phyloP scores from a whole-genome alignment of 37 sponge, comb jelly and placozoan species.

The Beroe forskalii region DNA sequence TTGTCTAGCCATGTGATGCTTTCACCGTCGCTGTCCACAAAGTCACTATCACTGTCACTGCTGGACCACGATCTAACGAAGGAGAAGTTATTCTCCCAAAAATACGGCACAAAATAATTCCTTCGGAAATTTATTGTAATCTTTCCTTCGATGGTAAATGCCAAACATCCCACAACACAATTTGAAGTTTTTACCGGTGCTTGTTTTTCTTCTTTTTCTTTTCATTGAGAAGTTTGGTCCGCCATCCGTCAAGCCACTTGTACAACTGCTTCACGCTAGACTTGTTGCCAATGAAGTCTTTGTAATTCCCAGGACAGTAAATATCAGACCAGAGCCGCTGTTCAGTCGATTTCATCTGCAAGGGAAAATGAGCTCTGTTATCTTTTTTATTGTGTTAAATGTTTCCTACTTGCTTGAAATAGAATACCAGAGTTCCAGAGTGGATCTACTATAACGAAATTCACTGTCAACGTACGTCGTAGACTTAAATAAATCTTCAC shows the following conservation, averaged over 20 bases:
- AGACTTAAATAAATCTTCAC: too few species aligned
- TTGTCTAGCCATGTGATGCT: slow-evolving; percentile 3
- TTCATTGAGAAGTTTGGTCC: slow-evolving; percentile 22
- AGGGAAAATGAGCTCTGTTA: not conserved
- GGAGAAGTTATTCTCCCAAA: too few species aligned
- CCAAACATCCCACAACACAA: not conserved
- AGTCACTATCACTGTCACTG: slow-evolving; percentile 6
- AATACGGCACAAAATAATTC: too few species aligned
- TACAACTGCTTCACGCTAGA: slow-evolving; percentile 7
- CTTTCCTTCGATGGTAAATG: too few species aligned
- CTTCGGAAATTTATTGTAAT: too few species aligned
- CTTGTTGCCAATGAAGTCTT: not conserved
- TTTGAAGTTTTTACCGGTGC: too few species aligned
- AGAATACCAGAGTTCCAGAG: not conserved
- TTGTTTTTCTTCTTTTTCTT: not conserved
- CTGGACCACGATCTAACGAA: not conserved
- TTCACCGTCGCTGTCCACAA: not conserved
- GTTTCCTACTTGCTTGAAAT: too few species aligned
- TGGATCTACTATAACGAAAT: not conserved
- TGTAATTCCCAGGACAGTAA: slow-evolving; percentile 20
- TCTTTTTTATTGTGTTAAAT: too few species aligned
- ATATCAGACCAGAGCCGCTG: not conserved
- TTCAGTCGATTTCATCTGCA: not conserved
- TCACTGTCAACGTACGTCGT: too few species aligned
- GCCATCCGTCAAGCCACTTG: slow-evolving; percentile 49